Percentiles rank a stretch among this genome's conserved stretches.
Evolutionary conservation across 2,113 vertebrate species (phyloP).

Genomic region (Tyto alba): DNA sequence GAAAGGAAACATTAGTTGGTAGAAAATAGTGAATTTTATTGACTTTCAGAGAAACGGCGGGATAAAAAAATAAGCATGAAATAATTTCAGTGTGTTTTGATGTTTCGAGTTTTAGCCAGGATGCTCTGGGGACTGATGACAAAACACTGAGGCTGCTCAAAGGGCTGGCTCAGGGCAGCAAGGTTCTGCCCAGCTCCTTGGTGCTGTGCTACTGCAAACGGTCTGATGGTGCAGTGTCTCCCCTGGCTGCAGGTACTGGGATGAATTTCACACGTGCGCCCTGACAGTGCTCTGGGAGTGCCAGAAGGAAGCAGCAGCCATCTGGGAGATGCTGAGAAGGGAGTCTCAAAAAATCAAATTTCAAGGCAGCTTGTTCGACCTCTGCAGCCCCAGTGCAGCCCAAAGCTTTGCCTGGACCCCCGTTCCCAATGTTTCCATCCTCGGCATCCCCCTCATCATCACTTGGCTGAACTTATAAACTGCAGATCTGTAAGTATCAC

Average conservation of each 20-base stretch:
- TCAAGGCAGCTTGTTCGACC: conserved; percentile 76
- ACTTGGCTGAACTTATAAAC: conserved; percentile 39
- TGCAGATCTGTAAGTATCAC: not conserved
- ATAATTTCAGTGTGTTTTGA: not conserved
- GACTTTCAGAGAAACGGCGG: not conserved
- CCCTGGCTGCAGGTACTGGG: conserved; percentile 72
- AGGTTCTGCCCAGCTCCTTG: not conserved
- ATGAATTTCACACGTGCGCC: conserved; percentile 75
- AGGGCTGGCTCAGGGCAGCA: not conserved
- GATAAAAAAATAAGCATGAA: accelerated
- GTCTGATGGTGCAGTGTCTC: not conserved
- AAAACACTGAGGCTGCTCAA: not conserved
- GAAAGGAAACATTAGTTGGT: not conserved
- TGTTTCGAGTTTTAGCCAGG: not conserved
- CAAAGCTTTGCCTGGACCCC: not conserved
- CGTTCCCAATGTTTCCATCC: not conserved
- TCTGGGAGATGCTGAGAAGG: conserved; percentile 76
- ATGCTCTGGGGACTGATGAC: not conserved
- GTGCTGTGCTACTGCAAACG: too few relatives aligned
- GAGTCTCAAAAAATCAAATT: conserved; percentile 76
- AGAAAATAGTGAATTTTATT: conserved; percentile 27
- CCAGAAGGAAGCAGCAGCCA: conserved; percentile 71
- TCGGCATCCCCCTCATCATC: conserved; percentile 3
- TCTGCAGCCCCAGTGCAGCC: conserved; percentile 66
- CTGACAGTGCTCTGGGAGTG: conserved; percentile 67